These are phyloP conservation scores for Cichladusa arquata DNA, from an alignment of 2,113 vertebrate species.

Conservation along the genomic window DNA sequence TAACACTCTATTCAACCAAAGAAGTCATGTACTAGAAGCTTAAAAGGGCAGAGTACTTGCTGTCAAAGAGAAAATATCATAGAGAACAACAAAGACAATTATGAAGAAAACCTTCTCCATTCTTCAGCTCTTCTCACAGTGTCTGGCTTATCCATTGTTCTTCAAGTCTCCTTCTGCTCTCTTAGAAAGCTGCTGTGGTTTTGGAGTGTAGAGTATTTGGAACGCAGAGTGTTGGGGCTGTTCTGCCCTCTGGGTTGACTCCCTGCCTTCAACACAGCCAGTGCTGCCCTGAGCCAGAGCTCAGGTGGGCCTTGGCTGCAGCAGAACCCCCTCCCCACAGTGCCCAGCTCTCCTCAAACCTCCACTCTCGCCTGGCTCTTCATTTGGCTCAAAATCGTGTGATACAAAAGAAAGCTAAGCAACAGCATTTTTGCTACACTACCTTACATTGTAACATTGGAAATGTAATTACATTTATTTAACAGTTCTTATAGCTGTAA, in stretches of 20 bases:
- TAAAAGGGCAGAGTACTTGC: neutral
- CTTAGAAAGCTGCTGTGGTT: neutral
- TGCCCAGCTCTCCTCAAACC: neutral
- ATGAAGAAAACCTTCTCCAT: neutral
- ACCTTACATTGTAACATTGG: neutral
- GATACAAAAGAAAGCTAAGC: neutral
- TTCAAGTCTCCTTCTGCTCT: neutral
- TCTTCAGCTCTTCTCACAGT: neutral
- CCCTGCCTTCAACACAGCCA: neutral
- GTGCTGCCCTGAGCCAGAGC: neutral
- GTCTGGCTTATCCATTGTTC: neutral
- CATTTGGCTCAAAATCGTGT: neutral
- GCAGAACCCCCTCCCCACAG: neutral
- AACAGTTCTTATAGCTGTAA: neutral
- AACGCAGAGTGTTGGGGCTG: neutral
- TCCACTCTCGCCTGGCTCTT: neutral
- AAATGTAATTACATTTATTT: neutral
- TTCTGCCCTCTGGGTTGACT: neutral
- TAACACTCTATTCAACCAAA: slow-evolving; percentile 30
- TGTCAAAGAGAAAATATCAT: slow-evolving; percentile 10
- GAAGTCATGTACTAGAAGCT: neutral
- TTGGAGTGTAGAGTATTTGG: neutral
- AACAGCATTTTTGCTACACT: neutral
- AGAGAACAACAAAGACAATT: neutral
- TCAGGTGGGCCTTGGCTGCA: neutral